phyloP scores from a whole-genome alignment of 92 coral and sea anemone species.

The Hydrozoanthus gracilis region DNA sequence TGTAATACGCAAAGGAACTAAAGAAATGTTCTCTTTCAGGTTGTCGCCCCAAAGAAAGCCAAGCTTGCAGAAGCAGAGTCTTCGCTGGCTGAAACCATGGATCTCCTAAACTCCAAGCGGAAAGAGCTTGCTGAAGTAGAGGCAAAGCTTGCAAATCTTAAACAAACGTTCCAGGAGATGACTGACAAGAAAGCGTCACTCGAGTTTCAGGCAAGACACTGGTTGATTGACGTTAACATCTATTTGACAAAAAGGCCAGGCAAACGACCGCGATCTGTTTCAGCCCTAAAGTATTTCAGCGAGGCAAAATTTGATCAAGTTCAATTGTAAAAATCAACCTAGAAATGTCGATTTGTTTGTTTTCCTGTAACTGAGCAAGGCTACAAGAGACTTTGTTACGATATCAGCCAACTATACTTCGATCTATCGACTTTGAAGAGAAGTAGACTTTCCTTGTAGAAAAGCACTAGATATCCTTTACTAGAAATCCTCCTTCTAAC shows the following conservation, averaged over 20 bases:
- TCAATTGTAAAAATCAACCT: background rate
- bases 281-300: too few species aligned
- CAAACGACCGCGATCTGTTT: too few species aligned
- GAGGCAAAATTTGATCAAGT: too few species aligned
- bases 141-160: slow-evolving; percentile 93
- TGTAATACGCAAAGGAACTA: too few species aligned
- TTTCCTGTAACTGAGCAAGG: background rate
- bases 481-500: background rate
- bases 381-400: background rate
- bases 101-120: slow-evolving; percentile 88
- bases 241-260: background rate
- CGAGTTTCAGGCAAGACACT: slow-evolving; percentile 84
- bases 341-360: background rate
- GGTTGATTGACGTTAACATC: background rate
- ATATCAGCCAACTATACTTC: too few species aligned
- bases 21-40: slow-evolving; percentile 50
- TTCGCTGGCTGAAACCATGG: slow-evolving; percentile 95
- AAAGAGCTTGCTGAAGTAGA: slow-evolving; percentile 94
- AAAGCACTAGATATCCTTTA: background rate
- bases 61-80: slow-evolving; percentile 93
- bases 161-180: slow-evolving; percentile 92
- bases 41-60: slow-evolving; percentile 98
- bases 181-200: slow-evolving; percentile 96
- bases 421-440: too few species aligned
- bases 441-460: background rate